Percentiles rank a stretch among this genome's conserved stretches.
Conservation (phyloP, 2,888 invertebrate genomes). For the Drosophila crucigera region DNA sequence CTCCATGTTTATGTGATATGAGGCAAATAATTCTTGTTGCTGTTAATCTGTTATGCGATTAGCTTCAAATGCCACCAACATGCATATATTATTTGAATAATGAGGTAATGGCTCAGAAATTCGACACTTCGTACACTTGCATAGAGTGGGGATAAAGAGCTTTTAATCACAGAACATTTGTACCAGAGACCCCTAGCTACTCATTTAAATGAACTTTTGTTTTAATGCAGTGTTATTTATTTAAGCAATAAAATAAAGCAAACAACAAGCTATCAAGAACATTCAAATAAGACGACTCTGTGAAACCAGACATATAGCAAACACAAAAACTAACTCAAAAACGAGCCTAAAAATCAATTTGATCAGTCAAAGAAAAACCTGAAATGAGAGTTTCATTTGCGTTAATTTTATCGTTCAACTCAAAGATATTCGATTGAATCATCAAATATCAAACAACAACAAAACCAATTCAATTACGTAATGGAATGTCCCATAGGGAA, state of each 20-base stretch:
- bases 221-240: background rate
- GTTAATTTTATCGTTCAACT: background rate
- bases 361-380: background rate
- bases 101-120: background rate
- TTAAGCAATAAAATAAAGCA: background rate
- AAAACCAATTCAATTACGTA: conserved; percentile 38
- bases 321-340: background rate
- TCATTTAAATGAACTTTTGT: background rate
- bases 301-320: background rate
- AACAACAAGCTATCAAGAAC: background rate
- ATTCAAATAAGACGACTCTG: too few relatives aligned
- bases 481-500: conserved; percentile 19
- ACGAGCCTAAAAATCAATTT: background rate
- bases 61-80: background rate
- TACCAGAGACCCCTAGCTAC: background rate
- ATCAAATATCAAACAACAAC: conserved; percentile 5
- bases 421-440: conserved; percentile 3
- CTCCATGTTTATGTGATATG: background rate
- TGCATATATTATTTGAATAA: background rate
- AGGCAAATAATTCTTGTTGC: background rate
- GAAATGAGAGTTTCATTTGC: background rate
- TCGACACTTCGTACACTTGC: background rate
- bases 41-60: conserved; percentile 8
- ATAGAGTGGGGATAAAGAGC: background rate
- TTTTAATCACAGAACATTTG: background rate